Percentiles rank a stretch among this genome's conserved stretches.
Conservation (phyloP, 1,140 invertebrate species). For the Micrasema longulum region DNA sequence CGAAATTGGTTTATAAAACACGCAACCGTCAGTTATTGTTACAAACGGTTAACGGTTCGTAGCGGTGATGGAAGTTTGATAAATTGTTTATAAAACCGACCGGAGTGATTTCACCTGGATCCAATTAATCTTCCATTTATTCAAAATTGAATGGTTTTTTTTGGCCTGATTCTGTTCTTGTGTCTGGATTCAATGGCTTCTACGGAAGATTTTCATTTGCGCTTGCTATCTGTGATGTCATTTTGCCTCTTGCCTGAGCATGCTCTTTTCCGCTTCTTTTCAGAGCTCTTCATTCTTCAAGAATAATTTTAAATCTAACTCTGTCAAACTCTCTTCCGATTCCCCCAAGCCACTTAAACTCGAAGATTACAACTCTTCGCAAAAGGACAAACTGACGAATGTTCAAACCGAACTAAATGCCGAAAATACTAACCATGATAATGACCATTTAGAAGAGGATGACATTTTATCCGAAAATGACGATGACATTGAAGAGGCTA, state of each 20-base stretch:
- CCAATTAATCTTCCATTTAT: too few relatives aligned
- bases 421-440: too few relatives aligned
- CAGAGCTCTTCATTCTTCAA: conserved; percentile 48
- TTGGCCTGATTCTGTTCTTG: too few relatives aligned
- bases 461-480: conserved; percentile 30
- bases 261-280: conserved; percentile 46
- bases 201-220: conserved; percentile 3
- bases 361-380: neutral
- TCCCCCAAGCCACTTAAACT: conserved; percentile 1
- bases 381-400: conserved; percentile 9
- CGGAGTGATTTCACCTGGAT: too few relatives aligned
- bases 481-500: conserved; percentile 37
- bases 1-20: too few relatives aligned
- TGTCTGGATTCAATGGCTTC: too few relatives aligned
- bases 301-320: conserved; percentile 16
- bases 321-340: conserved; percentile 10
- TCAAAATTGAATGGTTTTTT: too few relatives aligned
- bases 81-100: too few relatives aligned
- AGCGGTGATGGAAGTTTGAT: too few relatives aligned
- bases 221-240: conserved; percentile 44
- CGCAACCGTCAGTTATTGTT: too few relatives aligned
- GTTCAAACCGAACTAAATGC: neutral
- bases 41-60: too few relatives aligned
- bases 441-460: conserved; percentile 19
- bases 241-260: conserved; percentile 49